Evolutionary conservation across 2,888 invertebrate species (phyloP), one percentile per base, ranked within the genome.

Genomic region (Cephalotes varians): DNA sequence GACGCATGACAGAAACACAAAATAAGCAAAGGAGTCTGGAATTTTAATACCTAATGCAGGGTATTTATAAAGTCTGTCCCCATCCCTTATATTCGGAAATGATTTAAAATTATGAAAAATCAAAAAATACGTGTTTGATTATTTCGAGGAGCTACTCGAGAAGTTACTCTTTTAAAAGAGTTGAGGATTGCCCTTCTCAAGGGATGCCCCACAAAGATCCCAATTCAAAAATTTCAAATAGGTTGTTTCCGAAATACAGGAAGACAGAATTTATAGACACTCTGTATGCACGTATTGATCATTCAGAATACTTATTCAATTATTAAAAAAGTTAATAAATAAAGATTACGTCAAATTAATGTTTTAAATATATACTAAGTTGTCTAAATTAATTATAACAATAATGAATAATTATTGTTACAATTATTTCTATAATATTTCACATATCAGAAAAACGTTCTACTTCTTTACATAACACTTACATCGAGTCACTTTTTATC

Each of bases 391-490:
- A 62, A 62, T 12, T 21, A 0, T 21, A 21, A 6, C 21, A 34
- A 62, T 62, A 37, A 62, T 37, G n/a, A 60, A 37, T 12, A 64
- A 64, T 64, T 64, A 64, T 3, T 40, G 40, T 25, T 37, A 21
- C 12, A 62, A 37, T 62, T 58, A 58, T 31, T 25, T 25, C 3
- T 31, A 18, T 18, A 31, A 31, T 31, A 47, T 40, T 71, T 71
- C 21, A 15, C 12, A 21, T 31, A 47, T 44, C 44, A 21, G 15
- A 34, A 31, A 31, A 73, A 31, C 44, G 4, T 37, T 18, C 9
- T 2, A 47, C 5, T 12, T 47, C 15, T 18, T 64, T 9, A 34
- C 21, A 64, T 12, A 25, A 37, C n/a, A 58, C n/a, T 12, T 56
- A 44, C 10, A 37, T 28, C n/a, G n/a, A 28, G n/a, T 40, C 37